Base-by-base conservation (phyloP, 1,140 invertebrate genomes). In the Macrostomum lignano region DNA sequence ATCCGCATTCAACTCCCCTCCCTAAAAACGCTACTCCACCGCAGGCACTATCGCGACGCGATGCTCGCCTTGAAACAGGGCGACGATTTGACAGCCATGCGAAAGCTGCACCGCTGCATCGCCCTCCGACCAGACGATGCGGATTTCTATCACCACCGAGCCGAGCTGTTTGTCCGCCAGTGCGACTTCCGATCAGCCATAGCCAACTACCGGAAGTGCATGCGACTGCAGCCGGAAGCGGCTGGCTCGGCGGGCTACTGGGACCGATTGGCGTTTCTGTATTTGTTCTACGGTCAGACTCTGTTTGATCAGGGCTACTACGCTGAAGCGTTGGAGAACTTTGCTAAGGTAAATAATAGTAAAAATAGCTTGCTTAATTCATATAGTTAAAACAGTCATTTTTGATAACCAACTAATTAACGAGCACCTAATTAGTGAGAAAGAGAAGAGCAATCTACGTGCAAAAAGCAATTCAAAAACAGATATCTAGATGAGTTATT, bases 101-200 rank as follows among this genome's bases (percentile, higher is more conserved):
- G 38, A 5, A 38, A 17, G 21, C 39, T 52, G 6, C 49, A 42
- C 23, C 49, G 50, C 38, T 45, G 46, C 1, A 44, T 55, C 21
- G 38, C 35, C 22, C 41, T 57, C 15, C 40, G 35, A 15, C 36
- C 42, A 10, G 40, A 47, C 19, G 39, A 47, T 20, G 37, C 45
- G 5, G 17, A 32, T 4, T 50, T 42, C 21, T 52, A 46, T 34
- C 37, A 46, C 2, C 42, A 47, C 19, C 35, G 48, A 24, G 48
- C 44, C 0, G 52, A 57, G 33, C 41, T 38, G 10, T 55, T 40
- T 33, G 39, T 57, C 9, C 41, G 45, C 22, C 30, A 52, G 6
- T 45, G 44, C 38, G 54, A 57, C 37, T 53, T 55, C 35, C 45
- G 51, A 40, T 53, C 52, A 7, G 51, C 51, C 17, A 51, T 57